A percentile compares a stretch with the other conserved stretches of the same genome.
Evolutionary conservation across 1,140 invertebrate species (phyloP).

Genomic region (Tetragonula clypearis): DNA sequence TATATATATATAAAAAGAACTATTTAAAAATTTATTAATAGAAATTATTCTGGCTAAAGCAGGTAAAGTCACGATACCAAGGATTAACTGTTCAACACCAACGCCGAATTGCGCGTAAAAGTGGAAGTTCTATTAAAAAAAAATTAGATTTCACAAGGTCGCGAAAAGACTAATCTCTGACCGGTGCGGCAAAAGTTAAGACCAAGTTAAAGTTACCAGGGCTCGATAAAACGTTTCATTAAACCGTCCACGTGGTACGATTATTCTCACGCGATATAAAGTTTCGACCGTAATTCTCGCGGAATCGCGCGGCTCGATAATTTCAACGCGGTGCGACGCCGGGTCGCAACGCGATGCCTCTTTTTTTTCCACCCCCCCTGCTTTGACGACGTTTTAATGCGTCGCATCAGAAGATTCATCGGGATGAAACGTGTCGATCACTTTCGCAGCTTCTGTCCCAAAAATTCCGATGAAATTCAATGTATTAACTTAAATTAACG

Average conservation of each 20-base stretch:
- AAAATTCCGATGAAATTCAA: not conserved
- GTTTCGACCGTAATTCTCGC: conserved; percentile 11
- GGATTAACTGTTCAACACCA: too few relatives aligned
- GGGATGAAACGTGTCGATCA: conserved; percentile 23
- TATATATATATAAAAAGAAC: not conserved
- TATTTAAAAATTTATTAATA: too few relatives aligned
- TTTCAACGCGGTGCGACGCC: not conserved
- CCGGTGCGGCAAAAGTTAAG: not conserved
- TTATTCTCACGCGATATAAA: conserved; percentile 36
- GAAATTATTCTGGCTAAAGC: too few relatives aligned
- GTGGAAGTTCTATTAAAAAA: not conserved
- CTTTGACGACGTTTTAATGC: conserved; percentile 22
- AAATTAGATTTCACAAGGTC: not conserved
- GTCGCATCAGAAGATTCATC: not conserved
- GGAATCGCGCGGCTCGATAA: not conserved
- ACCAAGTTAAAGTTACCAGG: conserved; percentile 3
- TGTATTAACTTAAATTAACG: conserved; percentile 19
- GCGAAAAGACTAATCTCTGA: not conserved
- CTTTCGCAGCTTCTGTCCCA: not conserved
- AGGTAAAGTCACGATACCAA: too few relatives aligned
- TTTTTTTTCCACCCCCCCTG: too few relatives aligned
- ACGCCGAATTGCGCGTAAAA: not conserved
- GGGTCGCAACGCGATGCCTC: too few relatives aligned
- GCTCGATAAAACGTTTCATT: conserved; percentile 25
- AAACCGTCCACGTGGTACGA: conserved; percentile 6